Conservation (phyloP, 2,888 invertebrate species). For the Lasioglossum malachurum region DNA sequence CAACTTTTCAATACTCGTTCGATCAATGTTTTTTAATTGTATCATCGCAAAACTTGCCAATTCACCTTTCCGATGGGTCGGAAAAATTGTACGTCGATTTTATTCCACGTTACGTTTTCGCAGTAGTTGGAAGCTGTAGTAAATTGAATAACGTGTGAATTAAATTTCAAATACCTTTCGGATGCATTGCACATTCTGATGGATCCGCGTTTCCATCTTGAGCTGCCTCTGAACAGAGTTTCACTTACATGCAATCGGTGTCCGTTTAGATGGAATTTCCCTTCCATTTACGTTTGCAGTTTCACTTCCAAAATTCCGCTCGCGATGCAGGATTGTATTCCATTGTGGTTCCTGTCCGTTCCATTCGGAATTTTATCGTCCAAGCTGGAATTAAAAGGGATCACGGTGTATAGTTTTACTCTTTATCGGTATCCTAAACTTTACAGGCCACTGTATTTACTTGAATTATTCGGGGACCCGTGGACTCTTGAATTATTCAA, state of each 20-base stretch:
- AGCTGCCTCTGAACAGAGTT: not conserved
- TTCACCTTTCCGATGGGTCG: too few species aligned
- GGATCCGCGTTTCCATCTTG: not conserved
- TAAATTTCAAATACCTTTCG: too few species aligned
- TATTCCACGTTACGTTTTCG: too few species aligned
- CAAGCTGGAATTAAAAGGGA: not conserved
- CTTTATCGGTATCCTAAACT: not conserved
- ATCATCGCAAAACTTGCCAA: too few species aligned
- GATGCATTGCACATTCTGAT: not conserved
- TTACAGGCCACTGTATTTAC: not conserved
- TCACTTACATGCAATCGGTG: not conserved
- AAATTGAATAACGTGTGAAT: too few species aligned
- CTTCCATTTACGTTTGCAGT: conserved; percentile 5
- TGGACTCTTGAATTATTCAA: not conserved
- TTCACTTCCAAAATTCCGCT: conserved; percentile 6
- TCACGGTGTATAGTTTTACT: not conserved
- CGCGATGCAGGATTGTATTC: not conserved
- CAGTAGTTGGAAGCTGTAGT: too few species aligned
- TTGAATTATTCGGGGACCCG: not conserved
- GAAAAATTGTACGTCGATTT: too few species aligned
- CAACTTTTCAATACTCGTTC: not conserved
- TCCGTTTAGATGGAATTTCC: not conserved
- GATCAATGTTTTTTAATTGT: not conserved
- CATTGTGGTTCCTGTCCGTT: too few species aligned
- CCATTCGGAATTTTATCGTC: not conserved